These are phyloP conservation scores for Itoplectis maculator DNA, from an alignment of 2,888 invertebrate species.

Conservation along the genomic window DNA sequence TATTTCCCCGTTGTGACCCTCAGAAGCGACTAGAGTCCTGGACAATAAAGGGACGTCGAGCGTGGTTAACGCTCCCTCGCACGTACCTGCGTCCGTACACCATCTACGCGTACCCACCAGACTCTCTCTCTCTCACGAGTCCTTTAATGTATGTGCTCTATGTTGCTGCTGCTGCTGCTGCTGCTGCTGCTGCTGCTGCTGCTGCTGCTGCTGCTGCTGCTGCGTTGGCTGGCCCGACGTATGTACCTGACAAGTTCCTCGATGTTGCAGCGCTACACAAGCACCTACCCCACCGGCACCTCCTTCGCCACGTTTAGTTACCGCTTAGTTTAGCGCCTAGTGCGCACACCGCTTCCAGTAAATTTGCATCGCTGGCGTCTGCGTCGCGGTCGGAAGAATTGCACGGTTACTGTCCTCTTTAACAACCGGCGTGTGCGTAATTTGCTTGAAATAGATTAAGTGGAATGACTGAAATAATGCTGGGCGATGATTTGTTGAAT, in stretches of 20 bases:
- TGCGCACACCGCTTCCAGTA: background rate
- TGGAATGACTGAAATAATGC: too few relatives aligned
- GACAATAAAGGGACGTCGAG: constrained; percentile 55
- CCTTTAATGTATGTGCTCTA: constrained; percentile 25
- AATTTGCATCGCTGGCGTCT: background rate
- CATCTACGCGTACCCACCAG: constrained; percentile 10
- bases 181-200: background rate
- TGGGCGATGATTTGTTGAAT: too few relatives aligned
- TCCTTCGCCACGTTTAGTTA: constrained; percentile 14
- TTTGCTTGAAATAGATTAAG: too few relatives aligned
- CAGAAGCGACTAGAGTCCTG: constrained; percentile 27
- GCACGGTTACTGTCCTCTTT: background rate
- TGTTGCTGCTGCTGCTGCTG: too few relatives aligned
- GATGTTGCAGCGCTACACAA: background rate
- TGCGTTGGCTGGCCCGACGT: constrained; percentile 1
- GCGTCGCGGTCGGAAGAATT: background rate
- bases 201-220: background rate
- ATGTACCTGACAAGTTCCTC: constrained; percentile 23
- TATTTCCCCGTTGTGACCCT: constrained; percentile 43
- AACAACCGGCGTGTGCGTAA: too few relatives aligned
- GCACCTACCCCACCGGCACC: background rate
- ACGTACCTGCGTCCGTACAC: constrained; percentile 2
- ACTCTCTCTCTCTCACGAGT: background rate
- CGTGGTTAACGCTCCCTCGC: constrained; percentile 42
- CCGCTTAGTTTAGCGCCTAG: constrained; percentile 13